Evolutionary conservation across 2,888 invertebrate genomes (phyloP).

Genomic region (Folsomia manolachei): DNA sequence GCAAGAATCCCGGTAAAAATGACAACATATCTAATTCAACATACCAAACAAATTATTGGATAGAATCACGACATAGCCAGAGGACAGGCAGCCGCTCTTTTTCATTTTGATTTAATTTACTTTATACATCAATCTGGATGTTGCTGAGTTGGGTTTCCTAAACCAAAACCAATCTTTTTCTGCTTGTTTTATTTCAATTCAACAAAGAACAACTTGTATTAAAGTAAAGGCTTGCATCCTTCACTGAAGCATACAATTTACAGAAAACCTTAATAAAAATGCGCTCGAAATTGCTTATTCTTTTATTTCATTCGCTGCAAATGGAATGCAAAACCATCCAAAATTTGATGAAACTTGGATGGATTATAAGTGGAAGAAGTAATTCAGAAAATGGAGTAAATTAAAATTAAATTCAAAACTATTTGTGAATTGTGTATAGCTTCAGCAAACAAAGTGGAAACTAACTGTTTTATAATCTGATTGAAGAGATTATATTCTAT

Average conservation of each 20-base stretch:
- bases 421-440: background rate
- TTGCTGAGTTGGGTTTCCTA: no score
- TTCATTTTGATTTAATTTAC: background rate
- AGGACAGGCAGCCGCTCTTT: background rate
- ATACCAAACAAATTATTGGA: no score
- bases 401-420: background rate
- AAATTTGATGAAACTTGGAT: background rate
- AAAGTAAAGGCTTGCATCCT: background rate
- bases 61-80: no score
- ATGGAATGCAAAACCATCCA: background rate
- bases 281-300: no score
- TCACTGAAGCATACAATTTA: background rate
- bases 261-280: background rate
- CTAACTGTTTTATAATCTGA: constrained; percentile 3
- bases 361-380: background rate
- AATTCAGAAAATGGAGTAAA: background rate
- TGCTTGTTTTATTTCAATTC: no score
- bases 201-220: background rate
- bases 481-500: background rate
- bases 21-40: background rate
- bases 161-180: background rate
- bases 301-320: no score
- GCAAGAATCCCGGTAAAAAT: background rate
- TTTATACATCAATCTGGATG: background rate
- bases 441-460: background rate